These are phyloP conservation scores for Diplosoma virens DNA, from an alignment of 23 tunicate species.

Conservation along the genomic window DNA sequence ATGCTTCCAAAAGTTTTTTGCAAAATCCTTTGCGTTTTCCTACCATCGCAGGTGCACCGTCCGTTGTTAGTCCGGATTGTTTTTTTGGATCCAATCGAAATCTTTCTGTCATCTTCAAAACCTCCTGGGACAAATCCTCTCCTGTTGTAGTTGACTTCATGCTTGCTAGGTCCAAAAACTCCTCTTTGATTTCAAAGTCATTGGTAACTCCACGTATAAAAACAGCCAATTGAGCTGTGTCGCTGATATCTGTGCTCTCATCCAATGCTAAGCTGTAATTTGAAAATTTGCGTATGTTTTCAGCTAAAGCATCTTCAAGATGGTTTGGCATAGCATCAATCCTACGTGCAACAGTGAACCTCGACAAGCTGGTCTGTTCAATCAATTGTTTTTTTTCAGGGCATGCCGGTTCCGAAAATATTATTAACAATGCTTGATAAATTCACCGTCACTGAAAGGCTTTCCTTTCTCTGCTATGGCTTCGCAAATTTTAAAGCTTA, in stretches of 20 bases:
- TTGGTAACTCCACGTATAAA: conserved; percentile 32
- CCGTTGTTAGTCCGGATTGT: no score
- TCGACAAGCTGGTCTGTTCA: conserved; percentile 27
- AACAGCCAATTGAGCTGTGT: conserved; percentile 18
- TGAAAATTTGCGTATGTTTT: conserved; percentile 9
- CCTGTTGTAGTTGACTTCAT: conserved; percentile 40
- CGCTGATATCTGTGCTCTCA: conserved; percentile 25
- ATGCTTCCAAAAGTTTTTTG: no score
- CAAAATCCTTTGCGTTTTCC: no score
- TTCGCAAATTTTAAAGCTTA: no score
- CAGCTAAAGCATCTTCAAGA: conserved; percentile 17
- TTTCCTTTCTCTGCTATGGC: no score
- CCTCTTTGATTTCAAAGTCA: conserved; percentile 25
- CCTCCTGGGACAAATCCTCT: conserved; percentile 13
- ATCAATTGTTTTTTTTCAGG: conserved; percentile 10
- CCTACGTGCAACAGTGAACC: conserved; percentile 19
- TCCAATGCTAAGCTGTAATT: conserved; percentile 13
- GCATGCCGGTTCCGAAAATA: no score
- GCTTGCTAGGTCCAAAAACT: conserved; percentile 21
- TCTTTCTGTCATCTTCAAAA: conserved; percentile 7
- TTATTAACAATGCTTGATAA: no score
- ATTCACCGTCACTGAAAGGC: no score
- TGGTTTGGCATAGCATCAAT: background rate
- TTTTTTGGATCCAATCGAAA: no score
- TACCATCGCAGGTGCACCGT: no score